phyloP scores from a whole-genome alignment of 1,140 invertebrate species.

The Archivesica marissinica region DNA sequence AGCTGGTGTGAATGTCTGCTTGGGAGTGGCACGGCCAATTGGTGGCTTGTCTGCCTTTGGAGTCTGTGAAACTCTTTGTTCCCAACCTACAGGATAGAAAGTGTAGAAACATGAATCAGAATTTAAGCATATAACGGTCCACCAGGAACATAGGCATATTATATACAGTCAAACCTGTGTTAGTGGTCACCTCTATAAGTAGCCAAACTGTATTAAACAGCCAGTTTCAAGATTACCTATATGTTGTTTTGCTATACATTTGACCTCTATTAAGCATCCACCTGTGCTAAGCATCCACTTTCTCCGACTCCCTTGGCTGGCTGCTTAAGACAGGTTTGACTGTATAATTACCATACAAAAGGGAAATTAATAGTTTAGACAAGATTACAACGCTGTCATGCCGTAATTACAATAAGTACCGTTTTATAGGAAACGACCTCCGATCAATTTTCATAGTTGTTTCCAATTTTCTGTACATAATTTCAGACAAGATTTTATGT shows the following conservation, averaged over 20 bases:
- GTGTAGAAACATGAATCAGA: background rate
- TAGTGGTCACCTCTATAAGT: no score
- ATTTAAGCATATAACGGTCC: background rate
- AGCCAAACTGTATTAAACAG: no score
- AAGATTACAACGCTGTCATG: no score
- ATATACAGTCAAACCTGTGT: no score
- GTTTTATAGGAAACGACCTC: background rate
- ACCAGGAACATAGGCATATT: background rate
- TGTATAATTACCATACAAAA: background rate
- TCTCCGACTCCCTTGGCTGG: no score
- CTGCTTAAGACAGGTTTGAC: background rate
- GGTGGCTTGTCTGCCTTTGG: conserved; percentile 36
- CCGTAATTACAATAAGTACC: background rate
- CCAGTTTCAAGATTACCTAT: no score
- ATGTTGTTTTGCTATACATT: no score
- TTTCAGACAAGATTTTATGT: no score
- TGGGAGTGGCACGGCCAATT: conserved; percentile 24
- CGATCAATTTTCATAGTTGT: no score
- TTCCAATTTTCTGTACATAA: no score
- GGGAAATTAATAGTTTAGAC: background rate
- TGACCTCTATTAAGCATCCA: no score
- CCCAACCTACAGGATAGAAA: conserved; percentile 39
- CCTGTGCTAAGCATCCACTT: no score
- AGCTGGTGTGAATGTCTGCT: conserved; percentile 9
- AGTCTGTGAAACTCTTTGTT: conserved; percentile 62